Evolutionary conservation across 2,797 vertebrate genomes (phyloP), one percentile per base, ranked within the genome.

Genomic region (Paedocypris micromegethes): DNA sequence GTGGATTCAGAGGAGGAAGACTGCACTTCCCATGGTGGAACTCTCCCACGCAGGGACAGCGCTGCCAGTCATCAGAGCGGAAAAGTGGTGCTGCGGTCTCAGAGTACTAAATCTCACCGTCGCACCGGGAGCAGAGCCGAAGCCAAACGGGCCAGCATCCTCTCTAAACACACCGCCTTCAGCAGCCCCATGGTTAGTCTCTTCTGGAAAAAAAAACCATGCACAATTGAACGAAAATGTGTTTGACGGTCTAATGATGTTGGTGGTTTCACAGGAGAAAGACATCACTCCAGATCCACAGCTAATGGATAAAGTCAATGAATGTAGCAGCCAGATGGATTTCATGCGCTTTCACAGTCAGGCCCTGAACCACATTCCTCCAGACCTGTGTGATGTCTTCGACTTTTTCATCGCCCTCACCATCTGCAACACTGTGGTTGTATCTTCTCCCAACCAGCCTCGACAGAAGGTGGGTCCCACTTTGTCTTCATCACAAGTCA

Each of bases 331-430:
- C 82, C 88, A 87, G 79, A 86, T 98, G 85, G 90, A 95, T 64
- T 74, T 89, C 60, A 86, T 89, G 76, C 89, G 90, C 58, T 90
- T 88, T 80, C 89, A 92, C 0, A 88, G 90, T 61, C 91, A 91
- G 70, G 87, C 89, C 0, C 82, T 93, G 72, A 91, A 86, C 69
- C 89, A 89, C 74, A 89, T 98, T 64, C 89, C 91, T 23, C 91
- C 94, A 0, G 95, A 97, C 79, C 88, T 96, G 1, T 86, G 89
- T 0, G 94, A 98, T 2, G 68, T 96, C 73, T 91, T 96, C 0
- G 94, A 99, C 78, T 99, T 99, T 87, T 97, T 98, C 79, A 90
- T 97, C 0, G 95, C 96, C 0, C 91, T 99, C 64, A 95, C 96
- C 58, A 86, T 98, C 84, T 99, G 97, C 81, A 99, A 99, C 83